Percentiles rank a stretch among this genome's conserved stretches.
Evolutionary conservation across 2,888 invertebrate species (phyloP).

Genomic region (Eupithecia inturbata): DNA sequence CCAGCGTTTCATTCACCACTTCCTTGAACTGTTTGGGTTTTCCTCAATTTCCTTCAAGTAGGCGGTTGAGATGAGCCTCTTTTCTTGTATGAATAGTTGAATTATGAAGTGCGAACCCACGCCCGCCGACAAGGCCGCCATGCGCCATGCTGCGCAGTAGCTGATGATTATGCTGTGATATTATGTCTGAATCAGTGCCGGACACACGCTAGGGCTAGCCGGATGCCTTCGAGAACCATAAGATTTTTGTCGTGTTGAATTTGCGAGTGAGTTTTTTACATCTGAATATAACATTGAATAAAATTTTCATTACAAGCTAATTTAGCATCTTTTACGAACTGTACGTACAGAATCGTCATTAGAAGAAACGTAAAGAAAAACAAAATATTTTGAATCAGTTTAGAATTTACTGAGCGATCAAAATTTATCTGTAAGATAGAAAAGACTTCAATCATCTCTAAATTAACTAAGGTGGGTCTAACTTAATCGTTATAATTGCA

Average conservation of each 20-base stretch:
- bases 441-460: not conserved
- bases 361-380: not conserved
- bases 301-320: not conserved
- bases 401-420: not conserved
- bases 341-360: not conserved
- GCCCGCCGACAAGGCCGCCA: slow-evolving; percentile 70
- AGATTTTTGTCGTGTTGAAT: slow-evolving; percentile 23
- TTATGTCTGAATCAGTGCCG: slow-evolving; percentile 76
- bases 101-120: slow-evolving; percentile 77
- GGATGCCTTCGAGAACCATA: slow-evolving; percentile 51
- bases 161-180: slow-evolving; percentile 78
- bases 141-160: slow-evolving; percentile 76
- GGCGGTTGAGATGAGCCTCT: slow-evolving; percentile 62
- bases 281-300: not conserved
- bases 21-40: slow-evolving; percentile 27
- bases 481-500: not conserved
- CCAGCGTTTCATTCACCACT: not conserved
- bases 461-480: not conserved
- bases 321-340: not conserved
- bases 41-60: slow-evolving; percentile 41
- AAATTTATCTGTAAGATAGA: not conserved
- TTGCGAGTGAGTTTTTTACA: not conserved
- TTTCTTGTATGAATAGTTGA: slow-evolving; percentile 57
- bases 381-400: not conserved
- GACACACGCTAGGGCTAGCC: slow-evolving; percentile 69